phyloP scores from a whole-genome alignment of 2,888 invertebrate genomes.

The Hybos culiciformis region DNA sequence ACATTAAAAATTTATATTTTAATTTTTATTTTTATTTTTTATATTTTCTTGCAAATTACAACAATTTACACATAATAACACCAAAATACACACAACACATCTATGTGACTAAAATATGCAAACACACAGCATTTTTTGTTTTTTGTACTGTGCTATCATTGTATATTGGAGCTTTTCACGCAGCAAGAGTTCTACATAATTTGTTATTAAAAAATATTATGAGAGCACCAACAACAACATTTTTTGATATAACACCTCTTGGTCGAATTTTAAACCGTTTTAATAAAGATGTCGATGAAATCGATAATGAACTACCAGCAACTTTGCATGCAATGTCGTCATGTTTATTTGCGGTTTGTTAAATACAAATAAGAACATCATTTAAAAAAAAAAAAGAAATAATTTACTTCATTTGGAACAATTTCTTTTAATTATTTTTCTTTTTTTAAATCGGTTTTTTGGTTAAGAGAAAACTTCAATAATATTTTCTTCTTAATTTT shows the following conservation, averaged over 20 bases:
- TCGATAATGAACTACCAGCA: conserved; percentile 47
- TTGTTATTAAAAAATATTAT: conserved; percentile 42
- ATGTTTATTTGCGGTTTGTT: conserved; percentile 35
- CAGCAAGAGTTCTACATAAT: conserved; percentile 46
- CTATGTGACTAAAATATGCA: conserved; percentile 15
- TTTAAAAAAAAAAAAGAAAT: neutral
- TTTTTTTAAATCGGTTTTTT: neutral
- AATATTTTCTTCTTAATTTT: neutral
- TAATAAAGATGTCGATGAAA: conserved; percentile 50
- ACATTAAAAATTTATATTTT: neutral
- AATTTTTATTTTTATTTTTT: conserved; percentile 7
- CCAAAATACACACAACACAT: conserved; percentile 6
- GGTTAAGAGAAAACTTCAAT: neutral
- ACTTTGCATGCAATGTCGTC: conserved; percentile 37
- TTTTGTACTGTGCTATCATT: conserved; percentile 42
- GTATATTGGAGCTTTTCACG: conserved; percentile 45
- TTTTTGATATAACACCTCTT: conserved; percentile 55
- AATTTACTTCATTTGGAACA: neutral
- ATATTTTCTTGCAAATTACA: neutral
- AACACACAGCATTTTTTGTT: conserved; percentile 36
- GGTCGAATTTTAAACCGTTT: conserved; percentile 57
- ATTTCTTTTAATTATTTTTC: neutral
- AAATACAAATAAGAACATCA: neutral
- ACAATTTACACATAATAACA: neutral
- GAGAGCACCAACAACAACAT: conserved; percentile 46